Conservation (phyloP, 2,888 invertebrate genomes). For the Acronicta psi region DNA sequence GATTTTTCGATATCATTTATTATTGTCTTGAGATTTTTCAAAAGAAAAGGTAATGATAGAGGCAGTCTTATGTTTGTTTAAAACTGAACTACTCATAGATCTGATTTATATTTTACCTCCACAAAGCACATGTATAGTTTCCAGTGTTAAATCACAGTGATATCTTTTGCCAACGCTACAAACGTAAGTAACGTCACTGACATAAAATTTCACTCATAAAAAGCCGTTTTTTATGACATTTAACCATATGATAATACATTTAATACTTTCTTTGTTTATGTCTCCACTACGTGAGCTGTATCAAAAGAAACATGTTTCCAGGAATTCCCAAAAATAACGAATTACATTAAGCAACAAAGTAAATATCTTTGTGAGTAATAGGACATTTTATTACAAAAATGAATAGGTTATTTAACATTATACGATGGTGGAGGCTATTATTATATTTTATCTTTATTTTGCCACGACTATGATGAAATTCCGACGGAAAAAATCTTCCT, state of each 20-base stretch:
- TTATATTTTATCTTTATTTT: too few species aligned
- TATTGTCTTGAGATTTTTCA: too few species aligned
- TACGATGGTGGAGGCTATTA: not conserved
- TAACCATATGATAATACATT: constrained; percentile 49
- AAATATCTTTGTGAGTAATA: constrained; percentile 7
- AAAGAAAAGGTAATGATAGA: too few species aligned
- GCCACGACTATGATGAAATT: too few species aligned
- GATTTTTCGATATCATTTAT: too few species aligned
- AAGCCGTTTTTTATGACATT: constrained; percentile 54
- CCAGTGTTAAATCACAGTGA: not conserved
- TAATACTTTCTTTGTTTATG: constrained; percentile 47
- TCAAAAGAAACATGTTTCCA: constrained; percentile 11
- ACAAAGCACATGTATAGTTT: too few species aligned
- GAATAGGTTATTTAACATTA: not conserved
- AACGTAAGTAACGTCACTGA: constrained; percentile 44
- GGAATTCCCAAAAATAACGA: constrained; percentile 1
- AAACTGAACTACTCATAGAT: too few species aligned
- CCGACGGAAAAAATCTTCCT: too few species aligned
- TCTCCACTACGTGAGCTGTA: constrained; percentile 28
- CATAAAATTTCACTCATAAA: constrained; percentile 62
- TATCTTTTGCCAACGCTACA: constrained; percentile 37
- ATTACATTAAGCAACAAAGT: not conserved
- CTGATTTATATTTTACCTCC: too few species aligned
- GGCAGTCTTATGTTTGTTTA: too few species aligned
- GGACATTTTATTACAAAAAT: constrained; percentile 1